Evolutionary conservation across 2,797 vertebrate species (phyloP).

Genomic region (Enteromius radiatus): DNA sequence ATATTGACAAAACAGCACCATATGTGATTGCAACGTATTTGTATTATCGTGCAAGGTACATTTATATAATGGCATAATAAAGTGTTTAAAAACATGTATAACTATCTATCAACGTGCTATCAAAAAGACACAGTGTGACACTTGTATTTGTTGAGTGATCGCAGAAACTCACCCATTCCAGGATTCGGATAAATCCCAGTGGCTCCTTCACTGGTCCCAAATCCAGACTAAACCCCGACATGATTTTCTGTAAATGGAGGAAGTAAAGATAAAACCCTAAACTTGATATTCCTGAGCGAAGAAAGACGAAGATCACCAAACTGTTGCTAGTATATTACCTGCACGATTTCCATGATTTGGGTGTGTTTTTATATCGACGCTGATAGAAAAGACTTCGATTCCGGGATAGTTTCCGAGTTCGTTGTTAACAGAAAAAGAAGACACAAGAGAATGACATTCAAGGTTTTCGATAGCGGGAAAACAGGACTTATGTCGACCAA

Average conservation of each 20-base stretch:
- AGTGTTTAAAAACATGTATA: not conserved
- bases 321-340: conserved; percentile 40
- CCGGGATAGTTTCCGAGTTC: not conserved
- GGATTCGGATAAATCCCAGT: conserved; percentile 79
- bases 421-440: not conserved
- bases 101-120: too few relatives aligned
- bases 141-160: not conserved
- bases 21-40: not conserved
- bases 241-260: conserved; percentile 64
- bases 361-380: not conserved
- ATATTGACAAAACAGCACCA: conserved; percentile 35
- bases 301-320: not conserved
- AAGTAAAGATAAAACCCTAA: not conserved
- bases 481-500: conserved; percentile 46
- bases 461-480: conserved; percentile 3
- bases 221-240: conserved; percentile 74
- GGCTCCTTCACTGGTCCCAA: conserved; percentile 80
- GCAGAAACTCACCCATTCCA: conserved; percentile 78
- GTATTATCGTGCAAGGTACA: not conserved
- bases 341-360: conserved; percentile 54
- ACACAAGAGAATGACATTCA: conserved; percentile 6
- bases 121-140: not conserved
- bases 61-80: not conserved
- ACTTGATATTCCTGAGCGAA: not conserved
- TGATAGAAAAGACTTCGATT: not conserved